These are phyloP conservation scores for Trichonephila clavata DNA, from an alignment of 1,140 invertebrate genomes.

Conservation along the genomic window DNA sequence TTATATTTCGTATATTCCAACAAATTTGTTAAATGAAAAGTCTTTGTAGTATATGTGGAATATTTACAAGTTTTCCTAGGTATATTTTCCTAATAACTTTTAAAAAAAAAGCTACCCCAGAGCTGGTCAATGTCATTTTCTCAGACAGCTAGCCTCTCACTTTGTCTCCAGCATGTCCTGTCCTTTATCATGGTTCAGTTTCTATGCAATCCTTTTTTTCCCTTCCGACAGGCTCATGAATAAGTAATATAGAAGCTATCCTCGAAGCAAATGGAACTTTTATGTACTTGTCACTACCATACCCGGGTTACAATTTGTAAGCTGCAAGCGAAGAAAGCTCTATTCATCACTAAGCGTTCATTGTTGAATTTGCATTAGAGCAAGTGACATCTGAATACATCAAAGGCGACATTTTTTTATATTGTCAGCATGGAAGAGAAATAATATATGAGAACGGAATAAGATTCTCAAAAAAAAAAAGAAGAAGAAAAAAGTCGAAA, in stretches of 20 bases:
- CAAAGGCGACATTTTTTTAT: not conserved
- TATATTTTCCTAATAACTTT: too few relatives aligned
- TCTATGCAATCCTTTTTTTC: not conserved
- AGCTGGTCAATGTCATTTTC: too few relatives aligned
- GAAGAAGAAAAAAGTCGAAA: too few relatives aligned
- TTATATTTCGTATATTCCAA: too few relatives aligned
- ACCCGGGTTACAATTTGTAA: not conserved
- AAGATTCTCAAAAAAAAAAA: not conserved
- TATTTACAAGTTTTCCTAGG: too few relatives aligned
- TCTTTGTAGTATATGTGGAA: too few relatives aligned
- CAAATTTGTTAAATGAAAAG: too few relatives aligned
- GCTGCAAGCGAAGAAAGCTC: not conserved
- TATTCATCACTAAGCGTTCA: not conserved
- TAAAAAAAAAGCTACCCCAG: too few relatives aligned
- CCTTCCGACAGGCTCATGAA: slow-evolving; percentile 23
- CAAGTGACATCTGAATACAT: not conserved
- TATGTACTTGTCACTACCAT: not conserved
- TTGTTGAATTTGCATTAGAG: slow-evolving; percentile 14
- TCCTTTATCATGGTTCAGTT: not conserved
- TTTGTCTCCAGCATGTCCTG: not conserved
- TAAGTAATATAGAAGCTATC: slow-evolving; percentile 23
- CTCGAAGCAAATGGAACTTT: slow-evolving; percentile 39
- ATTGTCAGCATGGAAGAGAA: not conserved
- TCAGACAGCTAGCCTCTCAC: not conserved
- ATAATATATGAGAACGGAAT: not conserved